These are phyloP conservation scores for Synanthedon formicaeformis DNA, from an alignment of 2,888 invertebrate species.

Conservation along the genomic window DNA sequence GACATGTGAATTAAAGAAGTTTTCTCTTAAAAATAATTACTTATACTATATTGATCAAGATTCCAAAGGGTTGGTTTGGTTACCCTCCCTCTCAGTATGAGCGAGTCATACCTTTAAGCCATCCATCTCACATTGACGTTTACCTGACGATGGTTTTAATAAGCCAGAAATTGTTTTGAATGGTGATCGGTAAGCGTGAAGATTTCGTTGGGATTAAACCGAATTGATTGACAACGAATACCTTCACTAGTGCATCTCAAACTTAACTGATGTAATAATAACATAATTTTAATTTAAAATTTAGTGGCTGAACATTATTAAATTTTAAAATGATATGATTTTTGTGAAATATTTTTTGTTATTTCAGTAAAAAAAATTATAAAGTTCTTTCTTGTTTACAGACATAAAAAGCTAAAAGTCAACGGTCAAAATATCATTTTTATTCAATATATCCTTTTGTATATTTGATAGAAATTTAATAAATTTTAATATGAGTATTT, in stretches of 20 bases:
- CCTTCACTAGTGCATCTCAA: conserved; percentile 32
- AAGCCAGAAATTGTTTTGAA: conserved; percentile 67
- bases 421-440: too few species aligned
- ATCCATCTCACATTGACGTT: not conserved
- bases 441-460: too few species aligned
- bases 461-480: too few species aligned
- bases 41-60: conserved; percentile 35
- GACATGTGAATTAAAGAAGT: too few species aligned
- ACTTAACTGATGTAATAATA: conserved; percentile 13
- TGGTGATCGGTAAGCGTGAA: conserved; percentile 58
- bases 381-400: too few species aligned
- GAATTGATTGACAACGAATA: conserved; percentile 35
- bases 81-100: conserved; percentile 4
- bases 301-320: too few species aligned
- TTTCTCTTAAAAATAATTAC: too few species aligned
- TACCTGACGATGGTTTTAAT: conserved; percentile 44
- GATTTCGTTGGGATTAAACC: conserved; percentile 51
- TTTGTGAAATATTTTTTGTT: too few species aligned
- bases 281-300: not conserved
- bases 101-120: not conserved
- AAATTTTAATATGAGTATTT: too few species aligned
- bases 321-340: too few species aligned
- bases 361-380: too few species aligned
- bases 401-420: too few species aligned
- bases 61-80: conserved; percentile 11